These are phyloP conservation scores for Rhinichthys klamathensis DNA, from an alignment of 2,113 vertebrate genomes.

Conservation along the genomic window DNA sequence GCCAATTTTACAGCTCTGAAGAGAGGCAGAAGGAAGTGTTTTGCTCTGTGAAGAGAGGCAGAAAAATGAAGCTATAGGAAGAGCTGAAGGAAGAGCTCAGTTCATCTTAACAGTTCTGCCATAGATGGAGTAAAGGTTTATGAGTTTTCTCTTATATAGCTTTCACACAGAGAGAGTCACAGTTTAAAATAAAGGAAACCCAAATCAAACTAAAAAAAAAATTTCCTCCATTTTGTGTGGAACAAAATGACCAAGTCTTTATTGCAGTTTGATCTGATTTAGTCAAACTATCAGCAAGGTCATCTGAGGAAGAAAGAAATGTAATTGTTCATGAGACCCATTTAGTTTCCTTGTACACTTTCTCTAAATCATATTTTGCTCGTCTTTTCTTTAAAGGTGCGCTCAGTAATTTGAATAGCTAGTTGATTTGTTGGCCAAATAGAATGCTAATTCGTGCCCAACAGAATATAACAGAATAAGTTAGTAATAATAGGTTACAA, in stretches of 20 bases:
- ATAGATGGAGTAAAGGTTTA: slow-evolving; percentile 12
- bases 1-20: slow-evolving; percentile 19
- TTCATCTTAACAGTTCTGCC: slow-evolving; percentile 18
- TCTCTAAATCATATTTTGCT: slow-evolving; percentile 5
- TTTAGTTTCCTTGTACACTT: neutral
- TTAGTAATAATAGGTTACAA: neutral
- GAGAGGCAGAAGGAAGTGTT: slow-evolving; percentile 28
- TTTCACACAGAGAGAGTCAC: slow-evolving; percentile 6
- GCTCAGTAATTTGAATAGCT: neutral
- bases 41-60: slow-evolving; percentile 31
- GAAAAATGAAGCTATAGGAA: slow-evolving; percentile 22
- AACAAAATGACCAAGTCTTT: neutral
- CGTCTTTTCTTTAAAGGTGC: slow-evolving; percentile 6
- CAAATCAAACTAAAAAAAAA: neutral
- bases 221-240: neutral
- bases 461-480: too few species aligned
- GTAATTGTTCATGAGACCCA: neutral
- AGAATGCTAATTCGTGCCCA: neutral
- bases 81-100: slow-evolving; percentile 15
- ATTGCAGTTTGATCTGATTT: neutral
- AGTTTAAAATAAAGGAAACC: neutral
- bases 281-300: slow-evolving; percentile 9
- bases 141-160: slow-evolving; percentile 20
- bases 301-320: neutral
- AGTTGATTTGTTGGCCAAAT: neutral